These are phyloP conservation scores for Channallabes apus DNA, from an alignment of 2,797 vertebrate genomes.

Conservation along the genomic window DNA sequence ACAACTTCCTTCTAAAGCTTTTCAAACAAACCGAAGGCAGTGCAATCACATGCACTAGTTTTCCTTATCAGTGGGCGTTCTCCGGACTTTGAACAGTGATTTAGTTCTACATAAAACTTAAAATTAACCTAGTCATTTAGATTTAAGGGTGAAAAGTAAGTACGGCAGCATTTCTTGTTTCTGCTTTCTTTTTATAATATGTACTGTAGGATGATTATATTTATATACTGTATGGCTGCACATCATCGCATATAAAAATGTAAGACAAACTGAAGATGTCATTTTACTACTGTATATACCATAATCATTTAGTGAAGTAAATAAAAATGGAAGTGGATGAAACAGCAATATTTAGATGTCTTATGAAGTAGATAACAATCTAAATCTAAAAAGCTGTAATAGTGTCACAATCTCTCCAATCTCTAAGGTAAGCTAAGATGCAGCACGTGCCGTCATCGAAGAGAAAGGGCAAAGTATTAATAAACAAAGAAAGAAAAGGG, in stretches of 20 bases:
- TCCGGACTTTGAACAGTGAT: not conserved
- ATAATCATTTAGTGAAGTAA: not conserved
- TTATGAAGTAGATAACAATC: not conserved
- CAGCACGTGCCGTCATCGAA: not conserved
- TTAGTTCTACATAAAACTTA: not conserved
- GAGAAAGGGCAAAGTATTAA: constrained; percentile 53
- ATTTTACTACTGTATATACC: not conserved
- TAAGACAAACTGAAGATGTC: too few relatives aligned
- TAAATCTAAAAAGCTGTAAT: not conserved
- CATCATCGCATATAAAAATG: too few relatives aligned
- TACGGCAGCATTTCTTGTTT: not conserved
- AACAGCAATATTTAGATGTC: not conserved
- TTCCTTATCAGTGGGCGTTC: not conserved
- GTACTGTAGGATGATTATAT: not conserved
- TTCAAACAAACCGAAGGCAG: not conserved
- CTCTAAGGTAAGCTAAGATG: not conserved
- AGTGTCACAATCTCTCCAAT: not conserved
- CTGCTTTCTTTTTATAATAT: not conserved
- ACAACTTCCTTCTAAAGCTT: too few relatives aligned
- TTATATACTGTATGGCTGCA: not conserved
- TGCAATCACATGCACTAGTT: not conserved
- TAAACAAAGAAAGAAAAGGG: constrained; percentile 54
- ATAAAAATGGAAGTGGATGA: not conserved
- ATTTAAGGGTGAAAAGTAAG: not conserved
- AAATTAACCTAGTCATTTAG: not conserved